Evolutionary conservation across 2,888 invertebrate species (phyloP), one percentile per base, ranked within the genome.

Genomic region (Drosophila yooni): DNA sequence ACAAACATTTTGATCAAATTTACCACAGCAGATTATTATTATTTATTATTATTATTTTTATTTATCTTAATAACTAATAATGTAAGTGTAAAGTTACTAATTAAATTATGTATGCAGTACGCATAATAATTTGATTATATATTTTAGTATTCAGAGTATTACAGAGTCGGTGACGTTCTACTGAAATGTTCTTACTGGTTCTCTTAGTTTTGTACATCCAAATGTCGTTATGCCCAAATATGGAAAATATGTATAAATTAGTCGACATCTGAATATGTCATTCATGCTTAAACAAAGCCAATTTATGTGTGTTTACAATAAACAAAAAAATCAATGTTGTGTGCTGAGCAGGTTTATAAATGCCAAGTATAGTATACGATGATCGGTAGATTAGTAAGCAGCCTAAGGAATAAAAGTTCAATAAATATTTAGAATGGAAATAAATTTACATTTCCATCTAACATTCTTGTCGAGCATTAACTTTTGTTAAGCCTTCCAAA

Each of bases 261-360:
- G 27, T 25, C 27, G 1, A 8, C 31, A 52, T 15, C 11, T 52
- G 31, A 25, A 36, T 27, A 60, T 10, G 21, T 11, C 7, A 31
- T 18, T 21, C 25, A 36, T 54, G 27, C 36, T 36, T 33, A 27
- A 5, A 43, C 38, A 53, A 54, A 64, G n/a, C n/a, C 43, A 18
- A n/a, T 50, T 46, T 27, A 8, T 33, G 18, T 43, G 50, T 31
- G 2, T 53, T 53, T 10, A 21, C 33, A 53, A 53, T 3, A n/a
- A 2, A 52, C 8, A 18, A n/a, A 7, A 10, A n/a, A 52, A 53
- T 36, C 40, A 18, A 56, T 52, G 60, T 74, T 69, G 51, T 57
- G 11, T 27, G 25, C 33, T 15, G 34, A 33, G 4, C 50, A 34
- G 33, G 59, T 59, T 33, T 48, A 13, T 5, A 59, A 33, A 13